Base-by-base conservation (phyloP, 2,797 vertebrate species). In the Lemur catta region DNA sequence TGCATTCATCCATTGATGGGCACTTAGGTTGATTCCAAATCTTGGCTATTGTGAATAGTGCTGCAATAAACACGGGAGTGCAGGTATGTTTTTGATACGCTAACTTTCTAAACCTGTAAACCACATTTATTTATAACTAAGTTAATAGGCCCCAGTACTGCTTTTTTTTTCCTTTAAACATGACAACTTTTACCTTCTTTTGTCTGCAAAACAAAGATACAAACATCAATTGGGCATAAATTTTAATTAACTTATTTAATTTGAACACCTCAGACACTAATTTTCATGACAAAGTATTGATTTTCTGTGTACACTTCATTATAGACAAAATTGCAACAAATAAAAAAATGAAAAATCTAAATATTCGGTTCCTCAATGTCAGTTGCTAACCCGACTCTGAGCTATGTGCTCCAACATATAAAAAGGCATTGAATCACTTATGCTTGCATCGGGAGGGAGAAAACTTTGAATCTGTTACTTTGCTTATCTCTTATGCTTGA, bases 401-500 rank as follows among this genome's bases (percentile, higher is more conserved):
- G 48, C 10, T 76, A 0, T 18, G 28, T 7, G 30, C 11, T 82
- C 24, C n/a, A 35, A 35, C 10, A 50, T 63, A 61, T 35, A 82
- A 93, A 91, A 80, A 76, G 84, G 9, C 94, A 74, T 57, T 4
- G 71, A 67, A 13, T 95, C 78, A 2, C 71, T 92, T 94, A 95
- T 71, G 3, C 55, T 22, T 63, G 91, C 84, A 96, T 65, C 55
- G 74, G 72, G 0, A 55, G 55, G 72, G 43, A 95, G 69, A 96
- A 93, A 91, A 97, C 65, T 94, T 65, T 46, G 50, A 91, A 52
- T 97, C 92, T 96, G 88, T 97, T 98, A 97, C 91, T 96, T 87
- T 96, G 69, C 85, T 98, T 92, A 95, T 96, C 94, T 97, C 80
- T 80, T 67, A 50, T 86, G 30, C 85, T 91, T 97, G 89, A 96